These are phyloP conservation scores for Diarsia mendica DNA, from an alignment of 2,888 invertebrate species.

Conservation along the genomic window DNA sequence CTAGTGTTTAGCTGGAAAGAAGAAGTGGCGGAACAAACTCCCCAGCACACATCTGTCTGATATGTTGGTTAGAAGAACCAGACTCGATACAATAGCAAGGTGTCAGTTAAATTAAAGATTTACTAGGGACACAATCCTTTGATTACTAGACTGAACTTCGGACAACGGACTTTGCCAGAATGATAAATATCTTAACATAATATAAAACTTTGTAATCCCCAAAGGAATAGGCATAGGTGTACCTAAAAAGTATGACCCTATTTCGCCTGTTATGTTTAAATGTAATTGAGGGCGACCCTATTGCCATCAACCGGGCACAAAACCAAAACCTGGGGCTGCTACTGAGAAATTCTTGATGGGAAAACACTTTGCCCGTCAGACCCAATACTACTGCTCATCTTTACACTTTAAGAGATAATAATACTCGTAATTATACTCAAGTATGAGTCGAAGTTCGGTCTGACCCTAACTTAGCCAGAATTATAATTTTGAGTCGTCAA, in stretches of 20 bases:
- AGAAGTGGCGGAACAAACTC: too few relatives aligned
- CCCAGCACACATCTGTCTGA: too few relatives aligned
- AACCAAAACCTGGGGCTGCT: not conserved
- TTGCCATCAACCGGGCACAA: not conserved
- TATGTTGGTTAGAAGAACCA: too few relatives aligned
- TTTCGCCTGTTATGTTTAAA: not conserved
- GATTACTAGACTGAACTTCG: not conserved
- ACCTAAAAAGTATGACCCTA: not conserved
- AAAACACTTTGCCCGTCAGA: not conserved
- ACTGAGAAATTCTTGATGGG: not conserved
- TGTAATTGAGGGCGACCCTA: not conserved
- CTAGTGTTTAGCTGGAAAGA: too few relatives aligned
- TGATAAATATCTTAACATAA: too few relatives aligned
- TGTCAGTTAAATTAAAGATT: too few relatives aligned
- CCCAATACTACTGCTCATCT: not conserved
- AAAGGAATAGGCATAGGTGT: too few relatives aligned
- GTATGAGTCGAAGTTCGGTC: too few relatives aligned
- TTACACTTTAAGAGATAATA: not conserved
- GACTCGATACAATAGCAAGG: too few relatives aligned
- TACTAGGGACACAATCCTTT: too few relatives aligned
- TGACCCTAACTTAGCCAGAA: not conserved
- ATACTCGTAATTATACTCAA: not conserved
- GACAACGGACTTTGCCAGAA: not conserved
- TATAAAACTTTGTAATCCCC: too few relatives aligned
- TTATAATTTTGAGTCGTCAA: not conserved